Base-by-base conservation (phyloP, 1,140 invertebrate genomes). In the Ganaspis sp. region DNA sequence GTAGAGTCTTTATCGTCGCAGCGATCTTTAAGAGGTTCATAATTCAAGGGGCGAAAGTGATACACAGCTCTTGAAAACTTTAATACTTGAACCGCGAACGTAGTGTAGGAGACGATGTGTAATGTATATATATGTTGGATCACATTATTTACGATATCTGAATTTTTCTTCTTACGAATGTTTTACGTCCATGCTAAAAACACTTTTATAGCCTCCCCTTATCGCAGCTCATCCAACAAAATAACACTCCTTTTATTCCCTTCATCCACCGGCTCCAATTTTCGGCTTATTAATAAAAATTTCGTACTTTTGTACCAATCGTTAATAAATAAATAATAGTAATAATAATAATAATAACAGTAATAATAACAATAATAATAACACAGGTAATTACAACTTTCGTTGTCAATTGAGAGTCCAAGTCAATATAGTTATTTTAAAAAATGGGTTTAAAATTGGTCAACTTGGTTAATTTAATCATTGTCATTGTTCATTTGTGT, bases 1-100 rank as follows among this genome's bases (percentile, higher is more conserved):
- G 54, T 64, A 64, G 12, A 64, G 23, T 64, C 23, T 64, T 29
- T 64, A 64, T 64, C 58, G 58, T 26, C 26, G 12, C 11, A 29
- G 58, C 58, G 23, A 64, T 64, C 58, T 64, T 29, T 64, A 29
- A 26, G 58, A 29, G 23, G 12, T 64, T 64, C 58, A 64, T 64
- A 64, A 64, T 29, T 64, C 58, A 29, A 64, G 58, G 58, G 58
- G 26, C 58, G 58, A 64, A 64, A 64, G 21, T 64, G 58, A 64
- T 64, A 64, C 54, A 58, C 58, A n/a, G 58, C 26, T 64, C 58
- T 64, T 64, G 58, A 64, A 64, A 64, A 64, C 58, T 64, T 64
- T 64, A 64, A 64, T 64, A 64, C 58, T 64, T 64, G 58, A 64
- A 64, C 58, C 58, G 58, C 58, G 23, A 64, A 64, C 26, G 58